Evolutionary conservation across 2,113 vertebrate species (phyloP), one percentile per base, ranked within the genome.

Genomic region (Gadus chalcogrammus): DNA sequence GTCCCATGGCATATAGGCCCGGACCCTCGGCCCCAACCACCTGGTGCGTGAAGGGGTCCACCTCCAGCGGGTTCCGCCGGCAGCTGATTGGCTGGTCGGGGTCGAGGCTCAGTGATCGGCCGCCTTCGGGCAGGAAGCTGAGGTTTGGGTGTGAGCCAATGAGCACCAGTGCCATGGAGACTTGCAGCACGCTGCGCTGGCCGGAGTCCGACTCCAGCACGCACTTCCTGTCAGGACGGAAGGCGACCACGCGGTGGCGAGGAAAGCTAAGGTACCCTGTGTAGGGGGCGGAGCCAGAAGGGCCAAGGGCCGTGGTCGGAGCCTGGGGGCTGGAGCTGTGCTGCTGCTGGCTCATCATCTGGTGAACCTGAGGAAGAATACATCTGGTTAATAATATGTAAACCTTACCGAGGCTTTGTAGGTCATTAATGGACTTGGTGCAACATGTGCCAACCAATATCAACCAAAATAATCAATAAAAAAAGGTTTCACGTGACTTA

Each of bases 331-430:
- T 22, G 0, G 52, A 2, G n/a, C 61, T 73, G 75, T 89, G 71
- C 81, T 92, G 91, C 85, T 93, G 91, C 69, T 85, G 91, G 18
- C 68, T 92, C 93, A 94, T 94, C 93, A 93, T 94, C 84, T 94
- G 93, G 76, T 93, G 92, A 65, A 91, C 81, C 89, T 90, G 80
- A 18, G 66, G 16, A 5, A 0, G 3, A 5, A 35, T 93, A 91
- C 58, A 93, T 67, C 53, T 91, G 92, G 15, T 16, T 12, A 58
- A 58, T 13, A 24, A 24, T 24, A 24, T 24, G 24, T 1, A 24
- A 2, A 35, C 31, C 31, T 35, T 35, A 35, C 31, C 31, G 31
- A 3, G 31, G 31, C 4, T 4, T 5, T 5, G 31, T 35, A 35
- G 31, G 31, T 35, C 31, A 35, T 35, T 35, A 35, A 35, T 2